phyloP scores from a whole-genome alignment of 2,797 vertebrate genomes.

The Anguilla megastoma region DNA sequence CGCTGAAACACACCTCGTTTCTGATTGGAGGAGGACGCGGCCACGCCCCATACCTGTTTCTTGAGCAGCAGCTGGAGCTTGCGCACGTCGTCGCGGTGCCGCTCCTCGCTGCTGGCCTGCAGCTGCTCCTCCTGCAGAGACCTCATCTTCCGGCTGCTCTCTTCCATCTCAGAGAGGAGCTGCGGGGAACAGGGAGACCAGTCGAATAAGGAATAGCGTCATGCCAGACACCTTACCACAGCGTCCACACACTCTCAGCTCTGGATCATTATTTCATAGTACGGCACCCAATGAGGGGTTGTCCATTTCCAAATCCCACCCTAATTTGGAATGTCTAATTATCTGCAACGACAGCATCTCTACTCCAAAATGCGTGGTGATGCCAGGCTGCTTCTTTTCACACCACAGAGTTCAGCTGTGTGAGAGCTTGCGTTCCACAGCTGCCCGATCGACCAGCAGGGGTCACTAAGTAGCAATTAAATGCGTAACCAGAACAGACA shows the following conservation, averaged over 20 bases:
- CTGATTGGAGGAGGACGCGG: background rate
- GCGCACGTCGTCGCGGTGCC: slow-evolving; percentile 69
- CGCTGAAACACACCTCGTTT: background rate
- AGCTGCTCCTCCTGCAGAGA: slow-evolving; percentile 71
- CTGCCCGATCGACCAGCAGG: no score
- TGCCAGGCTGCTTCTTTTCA: no score
- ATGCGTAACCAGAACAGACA: no score
- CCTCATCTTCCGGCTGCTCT: slow-evolving; percentile 64
- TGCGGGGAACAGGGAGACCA: slow-evolving; percentile 33
- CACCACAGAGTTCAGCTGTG: no score
- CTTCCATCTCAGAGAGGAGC: slow-evolving; percentile 72
- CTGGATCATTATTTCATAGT: background rate
- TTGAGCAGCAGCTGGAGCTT: slow-evolving; percentile 77
- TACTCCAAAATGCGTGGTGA: no score
- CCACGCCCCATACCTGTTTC: slow-evolving; percentile 75
- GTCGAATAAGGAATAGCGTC: background rate
- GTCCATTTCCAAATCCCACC: background rate
- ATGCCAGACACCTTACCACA: background rate
- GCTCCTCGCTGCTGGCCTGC: slow-evolving; percentile 64
- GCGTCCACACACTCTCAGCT: background rate
- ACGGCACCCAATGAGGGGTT: background rate
- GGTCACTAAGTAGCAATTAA: no score
- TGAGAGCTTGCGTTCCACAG: no score
- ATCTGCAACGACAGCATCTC: background rate
- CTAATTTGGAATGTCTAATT: background rate